Evolutionary conservation across 1,140 invertebrate species (phyloP).

Genomic region (Trypoxylus dichotomus): DNA sequence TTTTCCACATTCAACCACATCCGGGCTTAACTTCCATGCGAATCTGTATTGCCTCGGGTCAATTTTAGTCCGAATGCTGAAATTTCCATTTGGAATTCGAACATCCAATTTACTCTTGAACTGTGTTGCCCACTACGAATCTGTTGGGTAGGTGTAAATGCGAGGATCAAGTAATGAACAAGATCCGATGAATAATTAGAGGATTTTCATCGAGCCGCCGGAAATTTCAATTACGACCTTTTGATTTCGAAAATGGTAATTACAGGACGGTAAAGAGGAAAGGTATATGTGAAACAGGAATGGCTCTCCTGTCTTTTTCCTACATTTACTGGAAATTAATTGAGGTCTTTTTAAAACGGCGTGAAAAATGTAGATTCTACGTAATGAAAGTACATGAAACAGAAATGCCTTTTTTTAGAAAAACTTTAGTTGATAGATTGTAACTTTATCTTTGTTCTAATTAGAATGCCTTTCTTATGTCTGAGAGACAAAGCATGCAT

Average conservation of each 20-base stretch:
- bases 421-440: too few relatives aligned
- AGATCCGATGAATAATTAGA: not conserved
- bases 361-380: not conserved
- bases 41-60: not conserved
- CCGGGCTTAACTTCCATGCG: not conserved
- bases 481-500: too few relatives aligned
- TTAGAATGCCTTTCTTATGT: too few relatives aligned
- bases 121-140: not conserved
- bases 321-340: too few relatives aligned
- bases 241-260: constrained; percentile 15
- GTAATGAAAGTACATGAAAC: not conserved
- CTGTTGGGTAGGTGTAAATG: not conserved
- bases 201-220: not conserved
- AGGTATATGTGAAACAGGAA: not conserved
- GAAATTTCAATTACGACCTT: not conserved
- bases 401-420: too few relatives aligned
- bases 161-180: not conserved
- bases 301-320: not conserved
- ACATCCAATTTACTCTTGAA: not conserved
- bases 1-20: too few relatives aligned
- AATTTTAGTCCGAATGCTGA: not conserved
- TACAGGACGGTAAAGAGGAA: not conserved
- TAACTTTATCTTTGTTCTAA: too few relatives aligned
- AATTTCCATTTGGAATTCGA: not conserved
- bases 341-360: not conserved